Conservation (phyloP, 2,113 vertebrate species). For the Gallinago paraguaiae region DNA sequence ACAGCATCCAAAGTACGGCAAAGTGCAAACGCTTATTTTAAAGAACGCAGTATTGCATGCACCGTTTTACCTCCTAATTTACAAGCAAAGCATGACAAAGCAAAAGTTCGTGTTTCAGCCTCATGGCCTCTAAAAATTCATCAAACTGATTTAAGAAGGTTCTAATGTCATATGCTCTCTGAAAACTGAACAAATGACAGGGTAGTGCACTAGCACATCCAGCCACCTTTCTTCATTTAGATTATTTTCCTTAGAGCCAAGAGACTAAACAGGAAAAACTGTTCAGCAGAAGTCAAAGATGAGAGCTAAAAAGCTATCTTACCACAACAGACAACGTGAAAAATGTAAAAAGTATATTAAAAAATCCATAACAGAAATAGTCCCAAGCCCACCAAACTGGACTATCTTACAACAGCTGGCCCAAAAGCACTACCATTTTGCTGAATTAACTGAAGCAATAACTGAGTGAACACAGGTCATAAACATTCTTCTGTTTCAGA, state of each 20-base stretch:
- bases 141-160: conserved; percentile 16
- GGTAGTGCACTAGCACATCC: neutral
- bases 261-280: conserved; percentile 45
- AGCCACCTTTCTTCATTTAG: conserved; percentile 11
- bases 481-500: neutral
- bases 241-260: conserved; percentile 21
- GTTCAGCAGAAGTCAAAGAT: neutral
- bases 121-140: conserved; percentile 38
- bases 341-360: neutral
- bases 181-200: conserved; percentile 15
- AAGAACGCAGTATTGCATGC: conserved; percentile 33
- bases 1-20: conserved; percentile 2
- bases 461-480: neutral
- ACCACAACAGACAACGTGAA: neutral
- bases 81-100: conserved; percentile 58
- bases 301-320: conserved; percentile 16
- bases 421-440: neutral
- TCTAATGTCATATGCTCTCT: neutral
- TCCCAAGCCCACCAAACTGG: neutral
- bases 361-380: neutral
- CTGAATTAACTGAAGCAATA: neutral
- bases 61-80: conserved; percentile 33
- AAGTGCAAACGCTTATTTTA: neutral
- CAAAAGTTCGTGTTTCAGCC: conserved; percentile 61
- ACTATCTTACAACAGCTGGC: neutral